These are phyloP conservation scores for Tetragonula clypearis DNA, from an alignment of 1,140 invertebrate genomes.

Conservation along the genomic window DNA sequence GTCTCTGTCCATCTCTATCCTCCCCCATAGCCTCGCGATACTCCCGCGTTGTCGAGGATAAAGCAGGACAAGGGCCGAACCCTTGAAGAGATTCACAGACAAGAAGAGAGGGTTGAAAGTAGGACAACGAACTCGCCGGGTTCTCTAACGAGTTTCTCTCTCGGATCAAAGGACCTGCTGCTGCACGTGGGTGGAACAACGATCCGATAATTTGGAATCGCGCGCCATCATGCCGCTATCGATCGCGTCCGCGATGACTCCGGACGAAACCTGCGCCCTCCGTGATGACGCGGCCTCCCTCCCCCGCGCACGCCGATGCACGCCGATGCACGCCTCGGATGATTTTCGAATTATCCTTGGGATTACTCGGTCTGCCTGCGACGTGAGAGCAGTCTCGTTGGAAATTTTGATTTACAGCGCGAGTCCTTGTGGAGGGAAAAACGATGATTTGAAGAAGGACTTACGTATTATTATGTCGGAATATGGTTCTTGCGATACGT, in stretches of 20 bases:
- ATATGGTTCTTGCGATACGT: background rate
- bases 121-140: conserved; percentile 66
- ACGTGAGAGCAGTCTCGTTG: background rate
- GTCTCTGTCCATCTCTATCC: background rate
- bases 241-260: conserved; percentile 37
- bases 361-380: background rate
- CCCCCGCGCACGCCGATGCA: too few species aligned
- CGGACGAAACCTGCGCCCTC: conserved; percentile 14
- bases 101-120: conserved; percentile 67
- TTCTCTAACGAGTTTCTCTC: conserved; percentile 42
- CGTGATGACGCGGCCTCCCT: conserved; percentile 9
- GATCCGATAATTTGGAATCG: conserved; percentile 50
- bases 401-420: background rate
- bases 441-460: background rate
- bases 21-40: background rate
- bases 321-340: background rate
- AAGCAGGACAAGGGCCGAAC: conserved; percentile 33
- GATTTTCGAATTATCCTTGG: conserved; percentile 7
- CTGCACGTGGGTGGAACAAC: conserved; percentile 24
- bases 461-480: background rate
- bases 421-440: too few species aligned
- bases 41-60: conserved; percentile 13
- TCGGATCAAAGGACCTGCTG: conserved; percentile 50
- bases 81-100: conserved; percentile 20
- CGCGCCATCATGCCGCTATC: conserved; percentile 36